phyloP scores from a whole-genome alignment of 2,113 vertebrate genomes.

The Vanacampus margaritifer region DNA sequence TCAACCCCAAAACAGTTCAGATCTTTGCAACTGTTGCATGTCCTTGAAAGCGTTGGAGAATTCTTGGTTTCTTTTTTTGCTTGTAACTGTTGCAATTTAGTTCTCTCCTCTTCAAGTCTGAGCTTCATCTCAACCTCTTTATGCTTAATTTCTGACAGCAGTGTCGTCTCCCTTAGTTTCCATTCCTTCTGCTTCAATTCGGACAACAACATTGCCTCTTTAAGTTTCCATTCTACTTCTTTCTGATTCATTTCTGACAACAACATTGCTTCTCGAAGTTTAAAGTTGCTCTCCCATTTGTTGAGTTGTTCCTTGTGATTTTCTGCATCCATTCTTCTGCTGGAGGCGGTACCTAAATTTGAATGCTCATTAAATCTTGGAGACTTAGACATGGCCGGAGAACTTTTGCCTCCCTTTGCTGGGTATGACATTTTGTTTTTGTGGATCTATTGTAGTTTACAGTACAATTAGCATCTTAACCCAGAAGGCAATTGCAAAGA shows the following conservation, averaged over 20 bases:
- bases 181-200: conserved; percentile 5
- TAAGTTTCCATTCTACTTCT: conserved; percentile 8
- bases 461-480: background rate
- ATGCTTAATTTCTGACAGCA: background rate
- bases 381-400: background rate
- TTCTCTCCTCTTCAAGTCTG: background rate
- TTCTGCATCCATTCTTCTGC: conserved; percentile 1
- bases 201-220: conserved; percentile 7
- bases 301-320: background rate
- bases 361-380: background rate
- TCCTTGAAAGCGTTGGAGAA: background rate
- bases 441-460: background rate
- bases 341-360: background rate
- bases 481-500: background rate
- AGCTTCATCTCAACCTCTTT: conserved; percentile 2
- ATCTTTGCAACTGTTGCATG: background rate
- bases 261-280: conserved; percentile 1
- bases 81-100: conserved; percentile 1
- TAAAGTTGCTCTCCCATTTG: conserved; percentile 3
- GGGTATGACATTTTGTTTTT: background rate
- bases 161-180: background rate
- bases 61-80: background rate
- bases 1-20: background rate
- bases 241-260: conserved; percentile 3
- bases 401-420: background rate